phyloP scores from a whole-genome alignment of 2,113 vertebrate genomes.

The Cololabis saira region DNA sequence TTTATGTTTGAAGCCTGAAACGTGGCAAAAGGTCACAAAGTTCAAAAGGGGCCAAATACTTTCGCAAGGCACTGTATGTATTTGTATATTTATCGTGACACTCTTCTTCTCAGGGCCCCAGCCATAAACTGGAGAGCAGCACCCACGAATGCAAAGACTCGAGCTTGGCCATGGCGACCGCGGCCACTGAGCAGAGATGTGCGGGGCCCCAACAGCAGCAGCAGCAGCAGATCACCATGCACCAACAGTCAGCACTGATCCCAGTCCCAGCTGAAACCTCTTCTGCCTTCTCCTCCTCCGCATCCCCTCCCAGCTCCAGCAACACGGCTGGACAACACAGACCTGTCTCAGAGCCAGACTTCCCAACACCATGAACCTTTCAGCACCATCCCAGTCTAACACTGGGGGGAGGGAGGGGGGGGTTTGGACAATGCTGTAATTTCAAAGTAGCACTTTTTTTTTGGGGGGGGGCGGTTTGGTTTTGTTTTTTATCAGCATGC shows the following conservation, averaged over 20 bases:
- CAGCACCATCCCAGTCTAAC: constrained; percentile 27
- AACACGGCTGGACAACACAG: constrained; percentile 86
- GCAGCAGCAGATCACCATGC: constrained; percentile 65
- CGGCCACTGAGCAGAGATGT: constrained; percentile 80
- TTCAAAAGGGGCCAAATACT: too few species aligned
- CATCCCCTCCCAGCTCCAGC: constrained; percentile 85
- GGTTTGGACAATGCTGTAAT: constrained; percentile 63
- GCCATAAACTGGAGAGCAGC: constrained; percentile 84
- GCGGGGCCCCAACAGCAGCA: constrained; percentile 51
- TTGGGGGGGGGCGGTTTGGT: too few species aligned
- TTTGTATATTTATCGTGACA: constrained; percentile 3
- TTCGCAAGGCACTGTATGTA: too few species aligned
- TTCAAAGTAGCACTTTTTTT: constrained; percentile 50
- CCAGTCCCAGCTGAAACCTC: constrained; percentile 84
- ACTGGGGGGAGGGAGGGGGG: too few species aligned
- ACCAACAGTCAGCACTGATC: constrained; percentile 82
- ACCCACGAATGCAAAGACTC: constrained; percentile 93
- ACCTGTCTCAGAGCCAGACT: constrained; percentile 91
- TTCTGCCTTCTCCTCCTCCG: constrained; percentile 83
- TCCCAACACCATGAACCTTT: constrained; percentile 85
- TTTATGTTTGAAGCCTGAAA: too few species aligned
- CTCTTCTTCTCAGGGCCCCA: constrained; percentile 82
- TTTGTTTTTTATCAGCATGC: constrained; percentile 58
- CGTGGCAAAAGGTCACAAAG: too few species aligned
- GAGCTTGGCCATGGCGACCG: constrained; percentile 82